Evolutionary conservation across 1,140 invertebrate genomes (phyloP), one percentile per base, ranked within the genome.

Genomic region (Drosophila murphyi): DNA sequence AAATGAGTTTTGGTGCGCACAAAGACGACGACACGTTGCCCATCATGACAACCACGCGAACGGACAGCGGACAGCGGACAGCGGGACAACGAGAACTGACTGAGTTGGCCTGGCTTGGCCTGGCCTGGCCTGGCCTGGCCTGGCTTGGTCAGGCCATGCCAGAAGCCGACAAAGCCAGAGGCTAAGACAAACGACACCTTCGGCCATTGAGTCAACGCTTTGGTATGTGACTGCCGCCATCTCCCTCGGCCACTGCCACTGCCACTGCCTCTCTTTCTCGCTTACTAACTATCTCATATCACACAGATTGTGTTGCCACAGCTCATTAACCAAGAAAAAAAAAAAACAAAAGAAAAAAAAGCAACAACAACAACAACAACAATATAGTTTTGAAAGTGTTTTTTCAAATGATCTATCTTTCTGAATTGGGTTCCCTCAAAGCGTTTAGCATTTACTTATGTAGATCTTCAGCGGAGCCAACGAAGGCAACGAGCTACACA

Each of bases 1-100:
- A 88, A 88, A 88, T 88, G 85, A 88, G 85, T 88, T 88, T 88
- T 89, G 81, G 77, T 88, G 74, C 55, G 85, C 83, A 89, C 85
- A 89, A 88, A 89, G 85, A 88, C 83, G 83, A 88, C 83, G 83
- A 86, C 82, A 86, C 82, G 82, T 86, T 86, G 81, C 70, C 67
- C 67, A 67, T 80, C 70, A 73, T 56, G 74, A 76, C 74, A 71
- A 56, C 47, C 51, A 41, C 56, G 45, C 10, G 68, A 51, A 50
- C 3, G 20, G 20, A 20, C 51, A 31, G 32, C 57, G 43, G n/a
- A 28, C 55, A 34, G 67, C 20, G 20, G n/a, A 28, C 55, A 34
- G 67, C 20, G 20, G 20, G 1, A 20, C 20, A 20, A 62, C 69
- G 60, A 63, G 69, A 55, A 65, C 63, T 51, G 39, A 57, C 37